Conservation (phyloP, 1,140 invertebrate genomes). For the Aphaenogaster rudis region DNA sequence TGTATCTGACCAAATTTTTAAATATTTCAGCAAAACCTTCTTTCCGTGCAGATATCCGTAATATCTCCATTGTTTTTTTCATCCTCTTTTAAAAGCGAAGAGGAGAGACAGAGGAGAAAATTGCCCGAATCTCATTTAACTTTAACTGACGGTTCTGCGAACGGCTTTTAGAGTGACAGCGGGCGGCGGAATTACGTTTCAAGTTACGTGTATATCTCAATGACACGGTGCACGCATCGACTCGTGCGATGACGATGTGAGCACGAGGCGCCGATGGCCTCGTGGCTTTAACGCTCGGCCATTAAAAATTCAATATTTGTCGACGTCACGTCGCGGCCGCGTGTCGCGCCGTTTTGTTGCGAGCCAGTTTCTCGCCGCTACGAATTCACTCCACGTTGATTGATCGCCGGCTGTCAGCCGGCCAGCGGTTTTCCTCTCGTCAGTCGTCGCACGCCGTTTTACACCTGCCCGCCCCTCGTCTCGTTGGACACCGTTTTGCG, state of each 20-base stretch:
- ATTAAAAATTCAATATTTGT: slow-evolving; percentile 66
- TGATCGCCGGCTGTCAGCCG: slow-evolving; percentile 35
- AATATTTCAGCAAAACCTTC: too few relatives aligned
- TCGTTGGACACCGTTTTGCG: not conserved
- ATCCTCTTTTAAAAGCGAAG: not conserved
- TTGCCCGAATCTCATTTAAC: not conserved
- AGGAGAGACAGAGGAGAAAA: not conserved
- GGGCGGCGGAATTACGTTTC: not conserved
- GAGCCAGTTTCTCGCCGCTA: slow-evolving; percentile 52
- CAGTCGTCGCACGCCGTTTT: slow-evolving; percentile 23
- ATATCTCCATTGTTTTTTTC: not conserved
- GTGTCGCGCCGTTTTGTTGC: not conserved
- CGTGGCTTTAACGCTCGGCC: slow-evolving; percentile 1
- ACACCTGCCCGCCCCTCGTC: not conserved
- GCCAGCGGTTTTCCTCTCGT: slow-evolving; percentile 23
- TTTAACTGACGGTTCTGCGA: slow-evolving; percentile 22
- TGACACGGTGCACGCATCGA: not conserved
- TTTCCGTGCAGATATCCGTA: not conserved
- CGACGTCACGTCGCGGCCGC: slow-evolving; percentile 10
- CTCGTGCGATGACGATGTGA: not conserved
- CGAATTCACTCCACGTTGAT: slow-evolving; percentile 53
- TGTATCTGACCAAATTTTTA: too few relatives aligned
- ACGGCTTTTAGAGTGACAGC: not conserved
- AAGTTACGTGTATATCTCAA: not conserved
- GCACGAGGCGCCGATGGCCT: not conserved